Evolutionary conservation across 2,797 vertebrate species (phyloP).

Genomic region (Steatocranus sp.): DNA sequence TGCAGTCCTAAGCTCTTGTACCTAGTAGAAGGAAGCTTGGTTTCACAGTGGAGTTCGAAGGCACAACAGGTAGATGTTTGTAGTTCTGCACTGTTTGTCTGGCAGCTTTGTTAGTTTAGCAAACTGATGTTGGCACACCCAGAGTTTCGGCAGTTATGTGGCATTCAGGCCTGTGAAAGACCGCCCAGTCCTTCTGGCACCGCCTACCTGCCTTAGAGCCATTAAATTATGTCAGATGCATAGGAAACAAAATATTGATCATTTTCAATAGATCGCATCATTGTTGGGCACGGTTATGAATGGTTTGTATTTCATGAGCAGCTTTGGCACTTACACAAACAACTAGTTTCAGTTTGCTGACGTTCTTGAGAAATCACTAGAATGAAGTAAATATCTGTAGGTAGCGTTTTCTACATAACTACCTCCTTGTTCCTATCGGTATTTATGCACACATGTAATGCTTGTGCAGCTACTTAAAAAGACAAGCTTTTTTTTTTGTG

Average conservation of each 20-base stretch:
- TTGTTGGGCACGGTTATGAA: not conserved
- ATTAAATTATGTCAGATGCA: fast-evolving
- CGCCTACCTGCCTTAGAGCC: not conserved
- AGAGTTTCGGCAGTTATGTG: conserved; percentile 61
- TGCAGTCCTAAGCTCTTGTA: not conserved
- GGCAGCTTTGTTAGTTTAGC: conserved; percentile 56
- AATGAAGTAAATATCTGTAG: not conserved
- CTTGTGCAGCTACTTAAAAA: not conserved
- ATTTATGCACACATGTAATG: not conserved
- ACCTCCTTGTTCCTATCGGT: not conserved
- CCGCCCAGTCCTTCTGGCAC: conserved; percentile 8
- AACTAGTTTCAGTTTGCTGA: not conserved
- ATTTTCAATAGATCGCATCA: not conserved
- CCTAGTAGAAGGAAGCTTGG: not conserved
- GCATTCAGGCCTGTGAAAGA: conserved; percentile 32
- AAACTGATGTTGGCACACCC: conserved; percentile 68
- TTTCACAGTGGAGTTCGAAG: conserved; percentile 36
- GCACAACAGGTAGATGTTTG: conserved; percentile 32
- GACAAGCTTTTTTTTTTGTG: not conserved
- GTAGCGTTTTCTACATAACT: not conserved
- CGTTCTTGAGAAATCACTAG: not conserved
- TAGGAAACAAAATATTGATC: not conserved
- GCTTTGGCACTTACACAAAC: not conserved
- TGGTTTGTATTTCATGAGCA: not conserved
- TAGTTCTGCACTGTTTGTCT: conserved; percentile 52